Conservation (phyloP, 2,797 vertebrate genomes). For the Salmo trutta region DNA sequence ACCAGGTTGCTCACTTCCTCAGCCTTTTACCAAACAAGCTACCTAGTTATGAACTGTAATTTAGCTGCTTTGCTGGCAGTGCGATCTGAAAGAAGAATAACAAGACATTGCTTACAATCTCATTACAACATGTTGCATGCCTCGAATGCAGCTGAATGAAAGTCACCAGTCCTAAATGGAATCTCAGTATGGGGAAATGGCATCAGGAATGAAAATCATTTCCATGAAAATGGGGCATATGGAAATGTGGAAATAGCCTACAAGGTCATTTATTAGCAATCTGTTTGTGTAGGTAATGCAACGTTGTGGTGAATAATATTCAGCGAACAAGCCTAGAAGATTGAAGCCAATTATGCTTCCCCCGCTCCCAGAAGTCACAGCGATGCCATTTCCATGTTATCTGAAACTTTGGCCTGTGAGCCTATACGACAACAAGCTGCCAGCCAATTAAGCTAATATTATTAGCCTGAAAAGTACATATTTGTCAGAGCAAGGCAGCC, state of each 20-base stretch:
- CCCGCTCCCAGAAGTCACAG: neutral
- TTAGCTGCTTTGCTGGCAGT: neutral
- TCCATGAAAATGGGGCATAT: neutral
- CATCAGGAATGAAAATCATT: neutral
- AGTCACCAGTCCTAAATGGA: neutral
- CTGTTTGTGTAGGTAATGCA: neutral
- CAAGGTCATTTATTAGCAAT: neutral
- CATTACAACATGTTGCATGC: neutral
- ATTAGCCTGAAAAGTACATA: conserved; percentile 24
- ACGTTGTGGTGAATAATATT: neutral
- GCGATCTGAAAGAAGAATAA: conserved; percentile 1
- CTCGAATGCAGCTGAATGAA: neutral
- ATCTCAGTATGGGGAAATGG: neutral
- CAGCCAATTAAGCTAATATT: conserved; percentile 13
- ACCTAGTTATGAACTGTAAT: neutral
- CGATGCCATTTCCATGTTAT: neutral
- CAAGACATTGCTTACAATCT: neutral
- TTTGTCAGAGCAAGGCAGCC: conserved; percentile 17
- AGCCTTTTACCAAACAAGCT: neutral
- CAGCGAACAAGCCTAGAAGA: neutral
- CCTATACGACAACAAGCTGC: neutral
- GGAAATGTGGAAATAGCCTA: neutral
- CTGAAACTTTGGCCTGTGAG: neutral
- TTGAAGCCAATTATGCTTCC: neutral
- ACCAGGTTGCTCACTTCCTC: neutral